Evolutionary conservation across 92 coral and sea anemone species (phyloP).

Genomic region (Zoanthus sociatus): DNA sequence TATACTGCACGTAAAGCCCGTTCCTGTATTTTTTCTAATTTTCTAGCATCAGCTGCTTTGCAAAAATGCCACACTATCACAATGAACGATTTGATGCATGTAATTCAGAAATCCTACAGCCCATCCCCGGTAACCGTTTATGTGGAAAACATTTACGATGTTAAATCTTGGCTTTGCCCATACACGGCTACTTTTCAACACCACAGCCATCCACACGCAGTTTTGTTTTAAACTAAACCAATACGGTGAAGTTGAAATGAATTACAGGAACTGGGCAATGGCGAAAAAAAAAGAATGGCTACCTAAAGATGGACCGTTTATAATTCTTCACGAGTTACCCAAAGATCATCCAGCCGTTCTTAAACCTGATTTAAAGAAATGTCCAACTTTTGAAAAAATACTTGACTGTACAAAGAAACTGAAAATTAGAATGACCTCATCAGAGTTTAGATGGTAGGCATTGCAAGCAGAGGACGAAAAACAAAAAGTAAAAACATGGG

Average conservation of each 20-base stretch:
- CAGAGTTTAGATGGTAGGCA: constrained; percentile 44
- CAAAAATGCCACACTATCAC: constrained; percentile 34
- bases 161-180: constrained; percentile 60
- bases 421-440: constrained; percentile 31
- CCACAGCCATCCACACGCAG: constrained; percentile 63
- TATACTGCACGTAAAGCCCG: too few relatives aligned
- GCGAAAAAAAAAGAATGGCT: constrained; percentile 61
- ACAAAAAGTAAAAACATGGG: constrained; percentile 18
- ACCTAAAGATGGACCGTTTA: constrained; percentile 36
- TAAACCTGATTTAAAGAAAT: constrained; percentile 50
- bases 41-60: constrained; percentile 9
- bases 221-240: constrained; percentile 64
- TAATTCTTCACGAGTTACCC: constrained; percentile 13
- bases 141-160: constrained; percentile 61
- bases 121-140: constrained; percentile 39
- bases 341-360: constrained; percentile 32
- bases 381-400: constrained; percentile 41
- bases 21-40: too few relatives aligned
- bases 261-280: constrained; percentile 59
- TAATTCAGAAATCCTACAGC: constrained; percentile 44
- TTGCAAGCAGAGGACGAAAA: constrained; percentile 6
- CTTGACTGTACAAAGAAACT: constrained; percentile 14
- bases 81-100: constrained; percentile 9
- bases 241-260: constrained; percentile 46
- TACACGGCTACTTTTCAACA: constrained; percentile 48